Conservation (phyloP, 2,888 invertebrate genomes). For the Caenorhabditis uteleia region DNA sequence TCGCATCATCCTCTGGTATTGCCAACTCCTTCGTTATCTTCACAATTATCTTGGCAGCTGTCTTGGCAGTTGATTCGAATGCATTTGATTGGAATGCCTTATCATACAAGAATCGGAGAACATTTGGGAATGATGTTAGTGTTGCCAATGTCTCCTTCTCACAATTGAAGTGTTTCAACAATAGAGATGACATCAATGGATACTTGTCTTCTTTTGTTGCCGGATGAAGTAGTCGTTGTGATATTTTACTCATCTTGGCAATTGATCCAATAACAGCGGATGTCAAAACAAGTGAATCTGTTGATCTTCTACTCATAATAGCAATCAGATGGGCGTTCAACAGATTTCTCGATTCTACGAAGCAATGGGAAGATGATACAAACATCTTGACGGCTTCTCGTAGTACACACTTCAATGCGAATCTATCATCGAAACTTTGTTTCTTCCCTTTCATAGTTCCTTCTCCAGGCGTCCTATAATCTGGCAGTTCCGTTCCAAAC, state of each 20-base stretch:
- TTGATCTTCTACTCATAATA: constrained; percentile 23
- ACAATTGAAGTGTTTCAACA: constrained; percentile 76
- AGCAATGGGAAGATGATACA: constrained; percentile 90
- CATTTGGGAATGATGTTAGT: constrained; percentile 50
- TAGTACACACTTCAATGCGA: constrained; percentile 19
- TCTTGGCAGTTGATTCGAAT: constrained; percentile 14
- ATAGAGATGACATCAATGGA: constrained; percentile 80
- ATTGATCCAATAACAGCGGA: constrained; percentile 42
- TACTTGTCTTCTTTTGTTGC: constrained; percentile 19
- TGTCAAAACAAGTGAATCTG: constrained; percentile 17
- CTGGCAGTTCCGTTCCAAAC: constrained; percentile 9
- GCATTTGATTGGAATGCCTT: constrained; percentile 44
- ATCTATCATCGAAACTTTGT: constrained; percentile 14
- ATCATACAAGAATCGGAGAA: constrained; percentile 62
- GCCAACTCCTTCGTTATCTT: constrained; percentile 79
- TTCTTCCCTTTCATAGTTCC: too few species aligned
- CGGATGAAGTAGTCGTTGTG: constrained; percentile 15
- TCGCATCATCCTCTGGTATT: constrained; percentile 54
- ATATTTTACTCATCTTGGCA: constrained; percentile 26
- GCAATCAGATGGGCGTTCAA: constrained; percentile 40
- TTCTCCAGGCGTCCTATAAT: neutral
- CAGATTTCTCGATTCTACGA: constrained; percentile 81
- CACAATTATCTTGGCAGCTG: constrained; percentile 70
- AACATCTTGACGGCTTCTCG: constrained; percentile 89
- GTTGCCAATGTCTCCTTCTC: constrained; percentile 30